Conservation (phyloP, 2,797 vertebrate species). For the Morus bassanus region DNA sequence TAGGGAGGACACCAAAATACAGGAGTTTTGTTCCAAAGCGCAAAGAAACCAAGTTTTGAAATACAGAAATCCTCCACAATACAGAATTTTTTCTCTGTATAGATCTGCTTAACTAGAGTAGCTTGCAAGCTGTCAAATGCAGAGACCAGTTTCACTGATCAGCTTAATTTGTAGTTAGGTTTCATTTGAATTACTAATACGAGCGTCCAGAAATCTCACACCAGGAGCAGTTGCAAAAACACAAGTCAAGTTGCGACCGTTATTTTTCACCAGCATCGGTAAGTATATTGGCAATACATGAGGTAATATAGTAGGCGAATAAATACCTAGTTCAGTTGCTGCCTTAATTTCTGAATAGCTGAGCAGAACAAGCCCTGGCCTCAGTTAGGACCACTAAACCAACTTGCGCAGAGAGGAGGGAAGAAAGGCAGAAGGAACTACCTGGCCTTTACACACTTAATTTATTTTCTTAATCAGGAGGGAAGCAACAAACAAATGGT, state of each 20-base stretch:
- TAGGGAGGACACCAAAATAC: background rate
- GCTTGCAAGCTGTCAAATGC: background rate
- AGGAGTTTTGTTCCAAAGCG: background rate
- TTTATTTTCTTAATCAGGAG: background rate
- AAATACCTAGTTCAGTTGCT: background rate
- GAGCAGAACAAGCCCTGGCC: background rate
- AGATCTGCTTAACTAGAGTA: background rate
- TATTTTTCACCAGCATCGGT: background rate
- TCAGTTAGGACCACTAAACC: background rate
- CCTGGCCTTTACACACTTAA: background rate
- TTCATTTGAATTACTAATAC: background rate
- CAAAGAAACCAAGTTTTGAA: background rate
- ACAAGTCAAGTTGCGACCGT: background rate
- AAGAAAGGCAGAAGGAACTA: background rate
- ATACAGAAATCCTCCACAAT: background rate
- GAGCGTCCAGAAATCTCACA: background rate
- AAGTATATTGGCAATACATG: background rate
- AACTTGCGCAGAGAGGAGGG: background rate
- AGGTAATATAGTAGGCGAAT: background rate
- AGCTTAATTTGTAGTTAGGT: background rate
- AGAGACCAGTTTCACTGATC: background rate
- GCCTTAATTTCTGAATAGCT: background rate
- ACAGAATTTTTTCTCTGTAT: background rate
- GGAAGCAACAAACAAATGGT: background rate
- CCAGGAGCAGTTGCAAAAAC: background rate